Conservation (phyloP, 1,140 invertebrate genomes). For the Globodera ellingtonae region DNA sequence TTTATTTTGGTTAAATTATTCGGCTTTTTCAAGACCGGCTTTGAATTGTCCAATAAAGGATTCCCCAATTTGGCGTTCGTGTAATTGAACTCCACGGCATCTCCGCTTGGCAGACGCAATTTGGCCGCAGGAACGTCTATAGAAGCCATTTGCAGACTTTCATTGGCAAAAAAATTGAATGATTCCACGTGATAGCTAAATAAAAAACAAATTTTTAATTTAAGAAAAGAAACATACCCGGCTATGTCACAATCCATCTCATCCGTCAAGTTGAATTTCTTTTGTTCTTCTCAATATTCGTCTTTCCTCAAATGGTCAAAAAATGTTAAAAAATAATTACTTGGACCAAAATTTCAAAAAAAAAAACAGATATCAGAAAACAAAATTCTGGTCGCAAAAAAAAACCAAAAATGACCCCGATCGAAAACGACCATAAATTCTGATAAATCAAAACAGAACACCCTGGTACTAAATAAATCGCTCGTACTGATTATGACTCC, state of each 20-base stretch:
- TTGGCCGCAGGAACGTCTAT: conserved; percentile 58
- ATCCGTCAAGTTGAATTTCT: not conserved
- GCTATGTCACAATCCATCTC: conserved; percentile 64
- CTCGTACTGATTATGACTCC: too few species aligned
- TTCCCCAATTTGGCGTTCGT: conserved; percentile 38
- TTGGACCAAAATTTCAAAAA: too few species aligned
- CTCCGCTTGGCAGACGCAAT: conserved; percentile 52
- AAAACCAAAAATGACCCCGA: too few species aligned
- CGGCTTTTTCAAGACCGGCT: not conserved
- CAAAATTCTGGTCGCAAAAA: too few species aligned
- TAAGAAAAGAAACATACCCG: conserved; percentile 19
- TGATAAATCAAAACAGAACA: too few species aligned
- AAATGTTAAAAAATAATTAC: too few species aligned
- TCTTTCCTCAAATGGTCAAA: too few species aligned
- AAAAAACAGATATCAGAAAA: too few species aligned
- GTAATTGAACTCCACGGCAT: conserved; percentile 60
- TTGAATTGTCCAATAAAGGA: conserved; percentile 40
- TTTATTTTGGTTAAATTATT: not conserved
- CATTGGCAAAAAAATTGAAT: conserved; percentile 57
- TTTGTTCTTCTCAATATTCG: not conserved
- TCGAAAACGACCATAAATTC: too few species aligned
- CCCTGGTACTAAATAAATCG: too few species aligned
- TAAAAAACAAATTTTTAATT: not conserved
- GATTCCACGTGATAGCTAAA: conserved; percentile 61
- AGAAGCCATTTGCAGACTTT: conserved; percentile 56